Evolutionary conservation across 2,888 invertebrate genomes (phyloP).

Genomic region (Drosophila multiciliata): DNA sequence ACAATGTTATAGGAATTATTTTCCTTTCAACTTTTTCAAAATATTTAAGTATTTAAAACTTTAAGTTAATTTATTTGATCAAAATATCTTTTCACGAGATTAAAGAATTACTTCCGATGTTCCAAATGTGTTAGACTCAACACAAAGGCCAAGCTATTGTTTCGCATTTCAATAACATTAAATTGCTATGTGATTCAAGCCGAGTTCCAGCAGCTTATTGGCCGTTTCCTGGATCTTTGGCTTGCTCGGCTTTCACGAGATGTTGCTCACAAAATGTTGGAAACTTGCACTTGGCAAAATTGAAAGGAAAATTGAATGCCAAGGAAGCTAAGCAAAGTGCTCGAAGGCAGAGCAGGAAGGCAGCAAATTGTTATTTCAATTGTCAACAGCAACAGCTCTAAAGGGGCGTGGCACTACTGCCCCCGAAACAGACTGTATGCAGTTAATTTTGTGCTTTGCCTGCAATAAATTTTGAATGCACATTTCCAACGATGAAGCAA

Average conservation of each 20-base stretch:
- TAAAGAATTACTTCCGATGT: background rate
- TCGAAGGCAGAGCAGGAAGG: conserved; percentile 1
- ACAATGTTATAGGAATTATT: background rate
- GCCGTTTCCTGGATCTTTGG: conserved; percentile 10
- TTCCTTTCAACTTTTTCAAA: background rate
- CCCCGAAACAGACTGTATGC: conserved; percentile 42
- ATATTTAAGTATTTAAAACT: background rate
- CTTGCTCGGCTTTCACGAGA: conserved; percentile 21
- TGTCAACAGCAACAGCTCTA: conserved; percentile 46
- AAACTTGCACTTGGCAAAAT: conserved; percentile 32
- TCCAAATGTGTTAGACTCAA: background rate
- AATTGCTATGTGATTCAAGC: conserved; percentile 19
- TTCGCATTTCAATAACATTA: conserved; percentile 40
- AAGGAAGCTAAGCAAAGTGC: conserved; percentile 17
- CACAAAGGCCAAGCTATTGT: conserved; percentile 20
- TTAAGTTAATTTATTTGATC: background rate
- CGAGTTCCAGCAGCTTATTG: conserved; percentile 19
- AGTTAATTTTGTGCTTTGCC: conserved; percentile 78
- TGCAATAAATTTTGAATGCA: conserved; percentile 81
- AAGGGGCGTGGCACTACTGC: conserved; percentile 28
- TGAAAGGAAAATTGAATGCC: conserved; percentile 7
- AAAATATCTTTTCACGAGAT: background rate
- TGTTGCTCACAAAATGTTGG: conserved; percentile 19
- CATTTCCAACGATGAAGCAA: conserved; percentile 73
- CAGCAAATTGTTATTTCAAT: conserved; percentile 66